phyloP scores from a whole-genome alignment of 2,888 invertebrate genomes.

The Luffia ferchaultella region DNA sequence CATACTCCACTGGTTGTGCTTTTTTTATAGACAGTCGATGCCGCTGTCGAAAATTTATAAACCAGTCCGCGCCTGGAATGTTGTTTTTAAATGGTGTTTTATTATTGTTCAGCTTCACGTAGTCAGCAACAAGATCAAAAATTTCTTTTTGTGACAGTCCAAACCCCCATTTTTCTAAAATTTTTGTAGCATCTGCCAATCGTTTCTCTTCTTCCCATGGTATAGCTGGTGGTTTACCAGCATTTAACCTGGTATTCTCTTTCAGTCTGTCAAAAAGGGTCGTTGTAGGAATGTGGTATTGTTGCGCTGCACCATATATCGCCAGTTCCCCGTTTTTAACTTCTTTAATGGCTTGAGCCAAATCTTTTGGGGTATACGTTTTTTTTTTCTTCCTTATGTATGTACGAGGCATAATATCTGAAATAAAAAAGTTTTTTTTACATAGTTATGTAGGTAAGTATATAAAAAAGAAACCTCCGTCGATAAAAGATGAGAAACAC shows the following conservation, averaged over 20 bases:
- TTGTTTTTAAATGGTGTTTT: slow-evolving; percentile 17
- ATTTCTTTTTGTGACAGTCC: slow-evolving; percentile 18
- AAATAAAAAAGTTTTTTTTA: background rate
- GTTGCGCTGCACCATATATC: background rate
- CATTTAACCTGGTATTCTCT: background rate
- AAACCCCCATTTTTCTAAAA: slow-evolving; percentile 19
- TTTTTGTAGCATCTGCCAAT: slow-evolving; percentile 14
- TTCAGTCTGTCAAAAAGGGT: slow-evolving; percentile 1
- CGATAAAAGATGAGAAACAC: too few relatives aligned
- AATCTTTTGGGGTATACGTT: background rate
- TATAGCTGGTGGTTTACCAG: slow-evolving; percentile 13
- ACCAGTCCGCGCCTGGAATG: slow-evolving; percentile 18
- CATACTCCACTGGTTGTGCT: background rate
- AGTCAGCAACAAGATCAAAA: slow-evolving; percentile 13
- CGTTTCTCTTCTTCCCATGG: slow-evolving; percentile 15
- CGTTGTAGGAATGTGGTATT: background rate
- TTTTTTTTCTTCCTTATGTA: background rate
- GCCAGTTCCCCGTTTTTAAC: background rate
- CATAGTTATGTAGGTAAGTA: too few relatives aligned
- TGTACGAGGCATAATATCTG: background rate
- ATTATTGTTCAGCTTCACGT: slow-evolving; percentile 16
- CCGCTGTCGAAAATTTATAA: slow-evolving; percentile 15
- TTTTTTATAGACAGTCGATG: slow-evolving; percentile 10
- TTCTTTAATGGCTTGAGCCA: background rate
- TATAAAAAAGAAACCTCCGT: background rate